These are phyloP conservation scores for Eumacrocentrus americanus DNA, from an alignment of 2,888 invertebrate genomes.

Conservation along the genomic window DNA sequence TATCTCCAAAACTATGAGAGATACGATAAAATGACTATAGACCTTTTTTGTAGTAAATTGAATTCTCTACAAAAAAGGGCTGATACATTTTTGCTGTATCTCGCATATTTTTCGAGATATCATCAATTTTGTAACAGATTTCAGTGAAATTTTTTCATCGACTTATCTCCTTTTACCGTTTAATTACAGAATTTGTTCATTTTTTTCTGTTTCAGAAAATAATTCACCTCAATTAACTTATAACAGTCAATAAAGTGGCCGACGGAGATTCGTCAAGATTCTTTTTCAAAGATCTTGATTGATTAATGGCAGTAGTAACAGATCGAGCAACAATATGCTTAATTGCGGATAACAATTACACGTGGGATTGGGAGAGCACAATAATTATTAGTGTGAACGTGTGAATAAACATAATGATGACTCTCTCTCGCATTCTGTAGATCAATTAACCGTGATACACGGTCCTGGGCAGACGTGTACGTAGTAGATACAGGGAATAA, in stretches of 20 bases:
- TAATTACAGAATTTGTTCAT: too few species aligned
- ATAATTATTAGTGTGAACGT: slow-evolving; percentile 29
- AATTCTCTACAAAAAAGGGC: too few species aligned
- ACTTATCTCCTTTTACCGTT: too few species aligned
- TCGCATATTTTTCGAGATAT: too few species aligned
- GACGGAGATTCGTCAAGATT: slow-evolving; percentile 33
- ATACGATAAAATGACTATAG: too few species aligned
- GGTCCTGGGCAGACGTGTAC: slow-evolving; percentile 28
- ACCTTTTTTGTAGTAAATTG: too few species aligned
- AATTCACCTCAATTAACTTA: too few species aligned
- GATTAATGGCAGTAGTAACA: slow-evolving; percentile 52
- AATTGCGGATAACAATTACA: slow-evolving; percentile 47
- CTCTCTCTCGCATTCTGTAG: slow-evolving; percentile 18
- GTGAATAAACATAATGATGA: slow-evolving; percentile 24
- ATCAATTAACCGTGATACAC: slow-evolving; percentile 28
- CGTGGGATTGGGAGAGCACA: slow-evolving; percentile 29
- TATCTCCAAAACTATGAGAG: too few species aligned
- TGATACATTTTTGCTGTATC: too few species aligned
- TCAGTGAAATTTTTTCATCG: too few species aligned
- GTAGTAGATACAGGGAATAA: slow-evolving; percentile 33
- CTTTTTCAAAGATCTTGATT: slow-evolving; percentile 27
- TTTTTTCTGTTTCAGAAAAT: too few species aligned
- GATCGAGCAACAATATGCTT: slow-evolving; percentile 48
- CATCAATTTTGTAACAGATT: too few species aligned
- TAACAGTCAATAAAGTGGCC: slow-evolving; percentile 30